Evolutionary conservation across 2,888 invertebrate genomes (phyloP), one percentile per base, ranked within the genome.

Genomic region (Aphelenchoides bicaudatus): DNA sequence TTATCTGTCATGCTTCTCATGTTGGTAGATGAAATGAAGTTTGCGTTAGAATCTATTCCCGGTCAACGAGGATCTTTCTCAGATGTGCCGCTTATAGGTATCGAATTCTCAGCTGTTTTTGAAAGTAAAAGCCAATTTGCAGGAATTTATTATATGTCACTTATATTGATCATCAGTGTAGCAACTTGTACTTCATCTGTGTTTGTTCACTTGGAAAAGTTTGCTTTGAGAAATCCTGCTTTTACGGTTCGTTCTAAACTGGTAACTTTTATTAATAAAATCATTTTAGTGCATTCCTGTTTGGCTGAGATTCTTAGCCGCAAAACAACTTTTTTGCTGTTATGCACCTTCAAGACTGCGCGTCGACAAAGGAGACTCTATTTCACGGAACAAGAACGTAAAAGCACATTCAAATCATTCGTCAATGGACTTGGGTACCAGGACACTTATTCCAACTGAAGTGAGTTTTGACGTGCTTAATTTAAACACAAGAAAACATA

Each of bases 1-100:
- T 80, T 83, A 79, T 80, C 80, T 13, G 82, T 82, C 30, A 82
- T 82, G 72, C 71, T 82, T 62, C 80, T 83, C 79, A 75, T 83
- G 66, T 80, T 83, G 4, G 81, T 83, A 3, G 82, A 83, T 65
- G 82, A 81, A 61, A 83, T 83, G 53, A 82, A 82, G 50, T 78
- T 78, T 51, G 73, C 75, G 13, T 61, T 79, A 70, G 70, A 74
- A 50, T 69, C 70, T 48, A 73, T 74, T 1, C 72, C 75, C 1
- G 78, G 78, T 21, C 73, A 78, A 43, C 54, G 78, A 8, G 78
- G 78, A 2, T 82, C 82, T 1, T 82, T 82, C 30, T 80, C 81
- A 50, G 81, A 80, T 50, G 78, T 83, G 37, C 83, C 83, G 2
- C 72, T 83, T 2, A 78, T 83, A 61, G 82, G 82, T 82, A 66